Percentiles rank a stretch among this genome's conserved stretches.
Evolutionary conservation across 2,888 invertebrate species (phyloP).

Genomic region (Hypercompe scribonia): DNA sequence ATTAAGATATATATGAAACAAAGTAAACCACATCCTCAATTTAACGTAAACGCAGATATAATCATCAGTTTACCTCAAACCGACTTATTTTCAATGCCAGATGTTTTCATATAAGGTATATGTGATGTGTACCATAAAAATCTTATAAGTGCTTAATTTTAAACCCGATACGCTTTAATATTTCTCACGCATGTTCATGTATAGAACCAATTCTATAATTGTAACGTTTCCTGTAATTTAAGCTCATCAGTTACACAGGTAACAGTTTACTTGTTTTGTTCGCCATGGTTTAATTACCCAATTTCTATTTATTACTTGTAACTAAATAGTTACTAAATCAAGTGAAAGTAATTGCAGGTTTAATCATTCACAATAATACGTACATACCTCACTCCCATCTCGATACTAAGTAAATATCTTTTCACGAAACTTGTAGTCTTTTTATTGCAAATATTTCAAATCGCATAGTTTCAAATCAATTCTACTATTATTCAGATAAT

Average conservation of each 20-base stretch:
- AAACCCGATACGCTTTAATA: neutral
- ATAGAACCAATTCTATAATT: slow-evolving; percentile 44
- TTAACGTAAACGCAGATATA: neutral
- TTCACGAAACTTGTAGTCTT: neutral
- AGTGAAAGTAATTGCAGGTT: slow-evolving; percentile 47
- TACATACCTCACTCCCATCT: slow-evolving; percentile 29
- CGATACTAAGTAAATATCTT: neutral
- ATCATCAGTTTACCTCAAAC: neutral
- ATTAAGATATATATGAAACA: neutral
- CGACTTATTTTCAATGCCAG: neutral
- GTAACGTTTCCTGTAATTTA: slow-evolving; percentile 59
- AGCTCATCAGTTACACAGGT: slow-evolving; percentile 53
- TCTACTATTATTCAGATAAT: neutral
- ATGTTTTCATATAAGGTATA: neutral
- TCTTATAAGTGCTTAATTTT: neutral
- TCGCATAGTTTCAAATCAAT: neutral
- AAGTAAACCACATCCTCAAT: slow-evolving; percentile 9
- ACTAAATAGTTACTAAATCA: slow-evolving; percentile 53
- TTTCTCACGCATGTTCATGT: slow-evolving; percentile 41
- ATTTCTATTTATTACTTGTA: slow-evolving; percentile 60
- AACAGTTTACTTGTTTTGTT: slow-evolving; percentile 46
- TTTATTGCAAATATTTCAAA: neutral
- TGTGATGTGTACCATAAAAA: neutral
- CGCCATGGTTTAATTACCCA: slow-evolving; percentile 57
- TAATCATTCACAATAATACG: slow-evolving; percentile 33